Evolutionary conservation across 2,797 vertebrate species (phyloP).

Genomic region (Muscicapa comitata): DNA sequence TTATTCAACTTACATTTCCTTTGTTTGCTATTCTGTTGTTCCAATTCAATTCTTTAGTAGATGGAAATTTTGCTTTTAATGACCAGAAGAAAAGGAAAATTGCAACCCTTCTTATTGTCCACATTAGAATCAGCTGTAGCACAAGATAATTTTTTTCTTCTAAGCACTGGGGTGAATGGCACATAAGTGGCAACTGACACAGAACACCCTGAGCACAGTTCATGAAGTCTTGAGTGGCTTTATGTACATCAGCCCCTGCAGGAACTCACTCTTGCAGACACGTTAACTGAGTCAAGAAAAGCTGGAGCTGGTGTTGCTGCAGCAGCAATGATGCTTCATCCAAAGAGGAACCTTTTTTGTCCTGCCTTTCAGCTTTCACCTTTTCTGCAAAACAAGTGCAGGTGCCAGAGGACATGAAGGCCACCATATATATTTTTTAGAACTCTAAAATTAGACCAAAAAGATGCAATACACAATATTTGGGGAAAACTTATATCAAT

Average conservation of each 20-base stretch:
- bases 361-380: background rate
- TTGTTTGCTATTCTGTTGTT: background rate
- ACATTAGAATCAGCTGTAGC: background rate
- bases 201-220: background rate
- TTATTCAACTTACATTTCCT: background rate
- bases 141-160: background rate
- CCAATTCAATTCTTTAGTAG: background rate
- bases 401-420: background rate
- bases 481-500: background rate
- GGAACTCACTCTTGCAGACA: background rate
- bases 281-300: background rate
- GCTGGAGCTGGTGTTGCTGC: background rate
- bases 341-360: background rate
- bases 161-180: background rate
- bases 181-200: background rate
- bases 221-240: background rate
- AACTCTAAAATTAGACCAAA: background rate
- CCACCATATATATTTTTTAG: background rate
- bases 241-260: background rate
- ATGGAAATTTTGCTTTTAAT: background rate
- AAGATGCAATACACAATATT: background rate
- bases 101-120: background rate
- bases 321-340: background rate
- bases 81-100: background rate
- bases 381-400: background rate